Base-by-base conservation (phyloP, 2,113 vertebrate genomes). In the Falcunculus frontatus region DNA sequence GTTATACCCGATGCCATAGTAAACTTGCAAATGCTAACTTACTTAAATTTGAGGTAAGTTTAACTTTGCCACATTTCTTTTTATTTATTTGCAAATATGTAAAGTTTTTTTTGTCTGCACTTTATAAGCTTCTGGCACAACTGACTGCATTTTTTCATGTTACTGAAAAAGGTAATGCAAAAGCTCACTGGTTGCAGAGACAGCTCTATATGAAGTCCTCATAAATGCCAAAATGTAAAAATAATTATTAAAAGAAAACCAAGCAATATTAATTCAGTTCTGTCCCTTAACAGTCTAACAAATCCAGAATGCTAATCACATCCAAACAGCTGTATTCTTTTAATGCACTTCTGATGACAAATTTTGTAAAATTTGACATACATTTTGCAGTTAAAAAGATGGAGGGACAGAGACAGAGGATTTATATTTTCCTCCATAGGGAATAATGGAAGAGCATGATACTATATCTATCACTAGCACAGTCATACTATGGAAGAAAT, bases 21-120 rank as follows among this genome's bases (percentile, higher is more conserved):
- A 92, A 97, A 98, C 90, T 97, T 99, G 73, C 98, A 99, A 97
- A 98, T 99, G 52, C 98, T 99, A 84, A 99, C 99, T 22, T 99
- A 98, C 72, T 97, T 99, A 96, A 99, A 99, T 96, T 97, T 99
- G 97, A 99, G 99, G 99, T 99, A 98, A 89, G 98, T 96, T 72
- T 87, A 56, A 80, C 35, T 81, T 26, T 47, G 35, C 47, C 14
- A 16, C 2, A 0, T 80, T 73, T 81, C n/a, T 70, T 77, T 72
- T 29, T 92, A 5, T 81, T 82, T 46, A 29, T 91, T 93, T 87
- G n/a, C 15, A 73, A 49, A 77, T 85, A 19, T 21, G 8, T 83
- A 22, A 76, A 67, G 21, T 17, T 44, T 74, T 83, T 41, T 62
- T 68, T 56, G 22, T 85, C 9, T 83, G 16, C 2, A 23, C 30